Evolutionary conservation across 2,113 vertebrate species (phyloP).

Genomic region (Steatornis caripensis): DNA sequence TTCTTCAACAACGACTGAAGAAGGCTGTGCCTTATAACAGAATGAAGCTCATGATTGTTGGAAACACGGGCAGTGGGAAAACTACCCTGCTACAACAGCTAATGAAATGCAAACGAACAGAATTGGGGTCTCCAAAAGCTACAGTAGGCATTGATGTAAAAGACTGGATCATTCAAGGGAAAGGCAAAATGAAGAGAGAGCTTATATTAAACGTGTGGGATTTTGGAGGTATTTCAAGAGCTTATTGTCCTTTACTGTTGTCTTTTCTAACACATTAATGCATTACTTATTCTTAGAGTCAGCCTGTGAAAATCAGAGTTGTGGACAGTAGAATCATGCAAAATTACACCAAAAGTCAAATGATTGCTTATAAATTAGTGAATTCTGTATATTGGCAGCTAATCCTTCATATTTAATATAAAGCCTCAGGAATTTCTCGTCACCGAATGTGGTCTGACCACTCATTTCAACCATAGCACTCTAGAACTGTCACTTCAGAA

Average conservation of each 20-base stretch:
- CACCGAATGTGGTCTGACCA: background rate
- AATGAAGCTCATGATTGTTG: slow-evolving; percentile 95
- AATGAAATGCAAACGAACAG: slow-evolving; percentile 83
- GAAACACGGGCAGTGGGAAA: slow-evolving; percentile 89
- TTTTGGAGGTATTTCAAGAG: slow-evolving; percentile 83
- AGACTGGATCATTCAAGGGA: slow-evolving; percentile 86
- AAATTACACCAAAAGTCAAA: background rate
- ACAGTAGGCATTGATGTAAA: slow-evolving; percentile 83
- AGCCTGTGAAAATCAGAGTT: background rate
- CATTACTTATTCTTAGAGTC: background rate
- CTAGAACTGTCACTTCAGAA: background rate
- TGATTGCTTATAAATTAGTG: background rate
- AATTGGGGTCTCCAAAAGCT: slow-evolving; percentile 40
- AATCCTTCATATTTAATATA: background rate
- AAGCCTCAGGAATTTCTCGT: background rate
- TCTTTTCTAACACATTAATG: background rate
- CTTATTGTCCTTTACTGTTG: background rate
- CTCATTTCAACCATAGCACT: background rate
- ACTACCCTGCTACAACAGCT: slow-evolving; percentile 88
- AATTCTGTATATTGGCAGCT: background rate
- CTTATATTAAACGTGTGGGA: slow-evolving; percentile 93
- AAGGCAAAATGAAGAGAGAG: slow-evolving; percentile 80
- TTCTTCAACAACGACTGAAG: slow-evolving; percentile 94
- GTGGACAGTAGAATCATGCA: background rate
- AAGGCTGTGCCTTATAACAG: slow-evolving; percentile 93